phyloP scores from a whole-genome alignment of 2,888 invertebrate genomes.

The Drosophila anomalipes region DNA sequence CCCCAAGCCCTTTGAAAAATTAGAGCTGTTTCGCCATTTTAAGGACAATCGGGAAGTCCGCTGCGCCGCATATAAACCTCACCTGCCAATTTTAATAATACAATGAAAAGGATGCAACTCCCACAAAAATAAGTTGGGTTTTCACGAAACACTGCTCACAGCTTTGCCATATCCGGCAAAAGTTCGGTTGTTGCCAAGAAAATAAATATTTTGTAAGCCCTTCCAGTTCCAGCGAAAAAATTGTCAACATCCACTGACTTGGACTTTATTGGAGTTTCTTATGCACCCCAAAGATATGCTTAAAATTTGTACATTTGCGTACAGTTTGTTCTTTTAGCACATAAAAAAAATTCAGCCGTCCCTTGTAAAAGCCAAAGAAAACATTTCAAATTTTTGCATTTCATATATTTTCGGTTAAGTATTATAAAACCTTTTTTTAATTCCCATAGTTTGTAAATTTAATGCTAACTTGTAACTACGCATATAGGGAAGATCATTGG shows the following conservation, averaged over 20 bases:
- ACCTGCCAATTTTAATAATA: neutral
- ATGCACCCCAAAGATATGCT: neutral
- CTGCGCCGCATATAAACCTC: no score
- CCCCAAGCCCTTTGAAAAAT: neutral
- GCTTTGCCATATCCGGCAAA: neutral
- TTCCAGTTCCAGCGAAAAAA: neutral
- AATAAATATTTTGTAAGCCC: neutral
- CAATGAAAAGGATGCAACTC: neutral
- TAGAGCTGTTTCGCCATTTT: no score
- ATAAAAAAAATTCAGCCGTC: neutral
- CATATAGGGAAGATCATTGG: constrained; percentile 16
- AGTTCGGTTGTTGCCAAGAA: neutral
- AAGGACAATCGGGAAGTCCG: no score
- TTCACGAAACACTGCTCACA: neutral
- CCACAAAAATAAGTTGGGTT: neutral
- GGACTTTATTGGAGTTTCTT: no score
- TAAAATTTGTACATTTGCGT: neutral
- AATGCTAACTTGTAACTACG: constrained; percentile 2
- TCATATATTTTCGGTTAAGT: neutral
- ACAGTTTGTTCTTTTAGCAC: neutral
- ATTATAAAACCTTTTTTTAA: neutral
- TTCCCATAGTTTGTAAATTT: constrained; percentile 13
- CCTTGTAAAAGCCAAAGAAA: neutral
- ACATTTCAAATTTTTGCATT: neutral
- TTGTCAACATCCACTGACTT: neutral